Evolutionary conservation across 2,113 vertebrate genomes (phyloP).

Genomic region (Isichthys henryi): DNA sequence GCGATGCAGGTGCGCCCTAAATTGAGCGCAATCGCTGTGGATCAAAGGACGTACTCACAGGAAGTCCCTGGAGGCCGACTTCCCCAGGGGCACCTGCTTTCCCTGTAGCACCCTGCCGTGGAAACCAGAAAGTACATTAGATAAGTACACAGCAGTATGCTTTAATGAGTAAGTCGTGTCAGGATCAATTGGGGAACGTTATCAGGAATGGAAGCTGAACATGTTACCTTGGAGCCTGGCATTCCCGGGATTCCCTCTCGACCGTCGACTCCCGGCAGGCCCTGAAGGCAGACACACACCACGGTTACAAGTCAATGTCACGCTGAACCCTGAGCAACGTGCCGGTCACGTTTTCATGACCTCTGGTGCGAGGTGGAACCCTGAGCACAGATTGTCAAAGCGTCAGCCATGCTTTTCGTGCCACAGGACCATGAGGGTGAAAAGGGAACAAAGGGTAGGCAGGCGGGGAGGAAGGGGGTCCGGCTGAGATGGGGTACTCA

Average conservation of each 20-base stretch:
- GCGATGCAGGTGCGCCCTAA: neutral
- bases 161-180: neutral
- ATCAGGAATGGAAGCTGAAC: neutral
- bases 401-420: neutral
- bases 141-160: neutral
- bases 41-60: conserved; percentile 70
- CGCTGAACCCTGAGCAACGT: neutral
- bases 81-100: conserved; percentile 85
- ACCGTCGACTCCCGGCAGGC: conserved; percentile 82
- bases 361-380: neutral
- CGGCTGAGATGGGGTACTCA: conserved; percentile 55
- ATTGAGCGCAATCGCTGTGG: neutral
- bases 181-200: no score
- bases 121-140: conserved; percentile 5
- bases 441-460: neutral
- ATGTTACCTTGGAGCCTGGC: conserved; percentile 82
- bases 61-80: conserved; percentile 78
- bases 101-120: conserved; percentile 74
- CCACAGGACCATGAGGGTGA: neutral
- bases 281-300: conserved; percentile 51
- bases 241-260: conserved; percentile 91
- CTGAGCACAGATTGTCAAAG: neutral
- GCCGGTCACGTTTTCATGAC: neutral
- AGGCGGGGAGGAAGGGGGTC: neutral
- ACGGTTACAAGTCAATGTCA: neutral